Evolutionary conservation across 2,888 invertebrate genomes (phyloP).

Genomic region (Dynastes tityus): DNA sequence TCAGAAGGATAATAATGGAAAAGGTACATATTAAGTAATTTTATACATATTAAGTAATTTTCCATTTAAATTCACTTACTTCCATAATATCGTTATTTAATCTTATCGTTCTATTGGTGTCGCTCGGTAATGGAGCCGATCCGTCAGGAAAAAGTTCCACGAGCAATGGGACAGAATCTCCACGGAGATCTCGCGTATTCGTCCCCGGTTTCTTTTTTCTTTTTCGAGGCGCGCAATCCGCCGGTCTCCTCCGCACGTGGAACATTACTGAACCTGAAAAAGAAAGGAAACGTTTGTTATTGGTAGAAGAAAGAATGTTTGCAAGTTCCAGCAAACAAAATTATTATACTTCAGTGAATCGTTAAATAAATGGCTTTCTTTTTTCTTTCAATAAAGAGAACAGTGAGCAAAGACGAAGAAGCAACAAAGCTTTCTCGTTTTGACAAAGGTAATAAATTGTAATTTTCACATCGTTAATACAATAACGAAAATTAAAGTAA

Average conservation of each 20-base stretch:
- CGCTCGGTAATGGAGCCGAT: constrained; percentile 75
- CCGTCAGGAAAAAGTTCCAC: constrained; percentile 88
- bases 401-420: too few relatives aligned
- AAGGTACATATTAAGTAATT: too few relatives aligned
- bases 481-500: too few relatives aligned
- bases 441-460: too few relatives aligned
- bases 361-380: too few relatives aligned
- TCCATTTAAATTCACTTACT: constrained; percentile 67
- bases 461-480: too few relatives aligned
- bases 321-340: too few relatives aligned
- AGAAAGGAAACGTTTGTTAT: neutral
- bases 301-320: too few relatives aligned
- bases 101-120: constrained; percentile 77
- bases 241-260: constrained; percentile 93
- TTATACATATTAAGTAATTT: neutral
- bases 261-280: constrained; percentile 95
- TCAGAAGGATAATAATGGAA: too few relatives aligned
- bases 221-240: constrained; percentile 90
- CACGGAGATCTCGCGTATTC: constrained; percentile 74
- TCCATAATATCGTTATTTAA: constrained; percentile 78
- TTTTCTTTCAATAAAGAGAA: too few relatives aligned
- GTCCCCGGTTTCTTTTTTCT: constrained; percentile 84
- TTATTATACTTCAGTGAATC: too few relatives aligned
- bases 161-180: constrained; percentile 79
- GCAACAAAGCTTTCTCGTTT: too few relatives aligned